Evolutionary conservation across 64 coral and sea anemone genomes (phyloP), one percentile per base, ranked within the genome.

Genomic region (Montipora sp.): DNA sequence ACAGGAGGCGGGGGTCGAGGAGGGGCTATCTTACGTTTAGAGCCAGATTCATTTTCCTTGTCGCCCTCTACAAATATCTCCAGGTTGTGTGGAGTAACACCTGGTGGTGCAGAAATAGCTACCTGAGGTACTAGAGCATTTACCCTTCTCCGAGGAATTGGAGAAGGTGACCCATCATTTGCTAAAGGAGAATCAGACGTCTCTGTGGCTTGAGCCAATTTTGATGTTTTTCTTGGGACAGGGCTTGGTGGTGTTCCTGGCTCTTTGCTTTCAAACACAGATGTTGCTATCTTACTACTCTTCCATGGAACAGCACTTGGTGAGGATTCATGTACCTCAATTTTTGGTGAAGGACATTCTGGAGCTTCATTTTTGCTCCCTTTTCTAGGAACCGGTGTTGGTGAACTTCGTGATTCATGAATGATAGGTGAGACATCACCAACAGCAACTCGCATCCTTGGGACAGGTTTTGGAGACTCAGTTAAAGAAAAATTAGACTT

Each of bases 1-100:
- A 66, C 15, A 59, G 93, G 93, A 19, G 79, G 87, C 3, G 93
- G 93, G 19, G 93, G 93, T 11, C 93, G 73, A 4, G 92, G 92
- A 16, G 93, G 93, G 15, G 87, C 70, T 1, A 69, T 60, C 58
- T 21, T 85, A 16, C 87, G 93, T 59, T 89, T 94, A 23, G 79
- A 12, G 14, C 53, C 49, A 15, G 19, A 9, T 0, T 83, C 73
- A 45, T 90, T 87, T 13, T 70, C 47, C 51, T 71, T 22, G 46
- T 75, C 51, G n/a, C 47, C 93, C 21, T 24, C 65, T 19, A 71
- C 77, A 58, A 72, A 50, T 2, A 77, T 72, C 79, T 89, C 66
- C 1, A 79, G 80, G 23, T 86, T 83, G 12, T 78, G 80, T 19
- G 63, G 14, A 10, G 6, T 8, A 2, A 21, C 18, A 23, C 36